phyloP scores from a whole-genome alignment of 2,888 invertebrate genomes.

The Psylliodes chrysocephalus region DNA sequence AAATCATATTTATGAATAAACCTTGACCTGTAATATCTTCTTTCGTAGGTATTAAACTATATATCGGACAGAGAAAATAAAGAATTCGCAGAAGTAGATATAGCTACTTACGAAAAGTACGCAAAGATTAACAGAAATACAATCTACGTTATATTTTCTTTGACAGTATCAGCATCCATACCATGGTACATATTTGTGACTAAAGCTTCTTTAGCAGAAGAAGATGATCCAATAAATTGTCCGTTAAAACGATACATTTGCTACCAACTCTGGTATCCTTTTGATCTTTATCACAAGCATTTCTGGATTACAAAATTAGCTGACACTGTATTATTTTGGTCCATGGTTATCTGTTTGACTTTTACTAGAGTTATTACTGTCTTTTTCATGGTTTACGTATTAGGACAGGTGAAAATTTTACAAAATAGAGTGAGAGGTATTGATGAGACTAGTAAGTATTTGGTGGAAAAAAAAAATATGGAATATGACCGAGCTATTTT shows the following conservation, averaged over 20 bases:
- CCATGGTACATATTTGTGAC: conserved; percentile 29
- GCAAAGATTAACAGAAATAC: conserved; percentile 23
- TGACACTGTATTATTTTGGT: conserved; percentile 19
- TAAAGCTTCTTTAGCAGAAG: conserved; percentile 10
- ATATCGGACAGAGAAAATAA: conserved; percentile 25
- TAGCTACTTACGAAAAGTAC: conserved; percentile 24
- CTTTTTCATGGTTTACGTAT: conserved; percentile 29
- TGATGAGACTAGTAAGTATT: conserved; percentile 10
- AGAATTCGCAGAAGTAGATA: conserved; percentile 6
- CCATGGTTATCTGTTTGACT: conserved; percentile 12
- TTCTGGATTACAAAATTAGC: conserved; percentile 15
- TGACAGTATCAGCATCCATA: conserved; percentile 16
- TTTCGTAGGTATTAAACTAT: conserved; percentile 25
- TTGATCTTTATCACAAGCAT: conserved; percentile 29
- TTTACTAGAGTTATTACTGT: conserved; percentile 28
- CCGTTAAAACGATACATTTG: conserved; percentile 10
- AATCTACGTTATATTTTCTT: conserved; percentile 14
- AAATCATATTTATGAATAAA: too few species aligned
- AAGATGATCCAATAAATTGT: conserved; percentile 14
- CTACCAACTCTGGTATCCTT: conserved; percentile 37
- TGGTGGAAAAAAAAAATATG: conserved; percentile 1
- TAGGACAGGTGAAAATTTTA: conserved; percentile 34
- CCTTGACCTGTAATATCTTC: too few species aligned
- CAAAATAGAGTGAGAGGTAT: conserved; percentile 26
- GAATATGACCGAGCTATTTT: conserved; percentile 18